These are phyloP conservation scores for Harpegnathos saltator DNA, from an alignment of 1,140 invertebrate species.

Conservation along the genomic window DNA sequence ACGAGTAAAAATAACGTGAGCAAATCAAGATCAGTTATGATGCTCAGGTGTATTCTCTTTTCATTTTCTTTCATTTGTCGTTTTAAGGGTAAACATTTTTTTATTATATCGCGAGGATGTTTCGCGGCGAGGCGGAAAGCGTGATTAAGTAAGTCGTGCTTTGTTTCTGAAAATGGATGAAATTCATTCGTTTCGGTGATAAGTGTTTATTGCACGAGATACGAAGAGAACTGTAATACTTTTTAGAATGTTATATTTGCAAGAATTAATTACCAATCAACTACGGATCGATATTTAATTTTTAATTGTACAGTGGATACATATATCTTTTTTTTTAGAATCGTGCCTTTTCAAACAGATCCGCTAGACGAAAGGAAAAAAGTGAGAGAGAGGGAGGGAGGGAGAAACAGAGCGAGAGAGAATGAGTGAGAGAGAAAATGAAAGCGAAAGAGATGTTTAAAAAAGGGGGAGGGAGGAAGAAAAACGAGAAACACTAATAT, in stretches of 20 bases:
- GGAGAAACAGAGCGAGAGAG: constrained; percentile 19
- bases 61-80: no score
- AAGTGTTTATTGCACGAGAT: constrained; percentile 72
- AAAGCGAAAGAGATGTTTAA: constrained; percentile 74
- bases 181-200: constrained; percentile 62
- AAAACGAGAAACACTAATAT: constrained; percentile 73
- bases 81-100: no score
- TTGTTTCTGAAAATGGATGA: constrained; percentile 67
- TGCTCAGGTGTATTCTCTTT: constrained; percentile 67
- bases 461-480: no score
- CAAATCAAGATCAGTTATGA: neutral
- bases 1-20: no score
- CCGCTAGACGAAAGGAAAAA: constrained; percentile 76
- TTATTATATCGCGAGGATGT: no score
- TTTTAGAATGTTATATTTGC: constrained; percentile 82
- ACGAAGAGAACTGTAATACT: constrained; percentile 75
- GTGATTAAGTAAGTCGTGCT: constrained; percentile 50
- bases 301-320: constrained; percentile 83
- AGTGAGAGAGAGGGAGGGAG: neutral
- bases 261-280: constrained; percentile 74
- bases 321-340: constrained; percentile 84
- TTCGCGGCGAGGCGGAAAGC: no score
- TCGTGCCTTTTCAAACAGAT: constrained; percentile 84
- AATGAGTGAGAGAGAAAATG: constrained; percentile 11
- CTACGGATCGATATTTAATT: constrained; percentile 80